Conservation (phyloP, 2,113 vertebrate genomes). For the Lanius ludovicianus region DNA sequence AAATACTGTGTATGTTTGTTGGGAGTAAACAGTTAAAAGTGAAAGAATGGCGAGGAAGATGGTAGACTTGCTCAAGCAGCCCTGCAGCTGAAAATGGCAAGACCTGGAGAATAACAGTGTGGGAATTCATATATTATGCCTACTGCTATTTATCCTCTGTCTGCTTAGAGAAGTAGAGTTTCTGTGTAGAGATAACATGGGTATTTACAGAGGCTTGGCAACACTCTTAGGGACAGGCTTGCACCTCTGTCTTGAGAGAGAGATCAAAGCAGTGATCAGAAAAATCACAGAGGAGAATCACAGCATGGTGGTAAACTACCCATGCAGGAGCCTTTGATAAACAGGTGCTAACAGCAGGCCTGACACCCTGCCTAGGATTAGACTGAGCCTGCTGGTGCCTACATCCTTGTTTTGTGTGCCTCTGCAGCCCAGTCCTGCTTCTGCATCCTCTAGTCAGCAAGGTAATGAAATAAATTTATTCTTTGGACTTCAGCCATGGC, state of each 20-base stretch:
- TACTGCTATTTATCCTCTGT: background rate
- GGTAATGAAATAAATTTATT: background rate
- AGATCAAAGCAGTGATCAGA: background rate
- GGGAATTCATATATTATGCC: background rate
- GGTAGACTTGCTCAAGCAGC: background rate
- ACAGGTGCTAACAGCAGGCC: background rate
- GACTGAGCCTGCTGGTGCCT: background rate
- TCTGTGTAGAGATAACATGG: background rate
- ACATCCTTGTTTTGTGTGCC: background rate
- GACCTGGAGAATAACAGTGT: background rate
- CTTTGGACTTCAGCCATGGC: background rate
- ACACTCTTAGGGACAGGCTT: rapidly evolving
- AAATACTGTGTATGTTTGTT: background rate
- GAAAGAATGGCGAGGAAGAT: background rate
- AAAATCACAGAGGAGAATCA: background rate
- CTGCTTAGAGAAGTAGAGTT: background rate
- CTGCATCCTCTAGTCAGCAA: background rate
- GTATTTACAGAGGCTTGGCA: background rate
- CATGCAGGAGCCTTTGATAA: background rate
- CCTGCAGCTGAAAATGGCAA: background rate
- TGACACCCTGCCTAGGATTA: rapidly evolving
- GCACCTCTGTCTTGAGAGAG: background rate
- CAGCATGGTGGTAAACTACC: background rate
- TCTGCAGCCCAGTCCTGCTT: background rate
- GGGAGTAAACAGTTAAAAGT: background rate